These are phyloP conservation scores for Cricetomys ansorgei DNA, from an alignment of 2,113 vertebrate species.

Conservation along the genomic window DNA sequence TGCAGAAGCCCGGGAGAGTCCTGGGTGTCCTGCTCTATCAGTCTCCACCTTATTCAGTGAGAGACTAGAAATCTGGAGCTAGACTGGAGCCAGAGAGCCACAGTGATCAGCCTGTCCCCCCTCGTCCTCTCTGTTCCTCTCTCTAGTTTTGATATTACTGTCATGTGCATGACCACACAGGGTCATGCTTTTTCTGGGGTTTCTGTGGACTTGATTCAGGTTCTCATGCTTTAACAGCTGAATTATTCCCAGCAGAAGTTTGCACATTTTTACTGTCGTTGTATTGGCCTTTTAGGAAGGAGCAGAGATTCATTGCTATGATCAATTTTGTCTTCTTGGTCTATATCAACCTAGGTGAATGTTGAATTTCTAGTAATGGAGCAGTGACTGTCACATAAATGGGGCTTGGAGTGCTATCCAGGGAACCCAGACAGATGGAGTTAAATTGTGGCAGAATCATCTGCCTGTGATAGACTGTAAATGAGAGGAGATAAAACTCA, in stretches of 20 bases:
- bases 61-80: neutral
- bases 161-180: no score
- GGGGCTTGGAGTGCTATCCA: neutral
- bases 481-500: neutral
- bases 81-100: neutral
- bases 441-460: neutral
- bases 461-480: neutral
- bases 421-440: neutral
- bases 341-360: neutral
- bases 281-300: neutral
- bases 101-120: no score
- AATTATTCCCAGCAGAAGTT: neutral
- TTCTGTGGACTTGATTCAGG: neutral
- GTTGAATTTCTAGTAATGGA: neutral
- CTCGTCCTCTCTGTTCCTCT: neutral
- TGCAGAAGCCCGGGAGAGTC: neutral
- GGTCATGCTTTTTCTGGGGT: neutral
- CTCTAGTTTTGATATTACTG: neutral
- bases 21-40: neutral
- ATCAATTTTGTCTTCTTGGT: neutral
- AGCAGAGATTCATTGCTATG: neutral
- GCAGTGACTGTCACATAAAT: neutral
- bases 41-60: neutral
- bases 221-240: neutral
- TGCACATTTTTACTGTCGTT: constrained; percentile 11